Conservation (phyloP, 2,113 vertebrate genomes). For the Deroptyus accipitrinus region DNA sequence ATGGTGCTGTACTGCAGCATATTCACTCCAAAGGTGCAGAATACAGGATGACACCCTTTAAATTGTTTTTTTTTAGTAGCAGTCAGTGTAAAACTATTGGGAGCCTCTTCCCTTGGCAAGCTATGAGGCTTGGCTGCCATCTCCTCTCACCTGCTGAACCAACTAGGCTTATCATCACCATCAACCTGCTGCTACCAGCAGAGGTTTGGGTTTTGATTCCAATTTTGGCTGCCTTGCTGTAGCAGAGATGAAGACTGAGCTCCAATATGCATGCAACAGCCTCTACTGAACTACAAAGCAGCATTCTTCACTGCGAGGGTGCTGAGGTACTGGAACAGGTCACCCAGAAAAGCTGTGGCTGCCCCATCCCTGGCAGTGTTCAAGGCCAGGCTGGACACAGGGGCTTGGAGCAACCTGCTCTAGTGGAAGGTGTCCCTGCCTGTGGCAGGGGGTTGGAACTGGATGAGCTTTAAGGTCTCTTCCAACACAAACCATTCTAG, state of each 20-base stretch:
- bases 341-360: not conserved
- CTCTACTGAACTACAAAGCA: not conserved
- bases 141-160: not conserved
- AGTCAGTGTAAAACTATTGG: not conserved
- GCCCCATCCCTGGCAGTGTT: not conserved
- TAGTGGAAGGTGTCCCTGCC: not conserved
- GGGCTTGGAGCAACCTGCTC: not conserved
- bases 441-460: not conserved
- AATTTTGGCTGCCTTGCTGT: not conserved
- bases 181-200: not conserved
- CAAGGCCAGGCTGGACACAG: not conserved
- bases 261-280: not conserved
- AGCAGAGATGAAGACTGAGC: not conserved
- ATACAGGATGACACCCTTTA: not conserved
- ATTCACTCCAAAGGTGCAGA: not conserved
- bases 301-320: not conserved
- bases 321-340: accelerated
- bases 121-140: not conserved
- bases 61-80: not conserved
- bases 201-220: not conserved
- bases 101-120: not conserved
- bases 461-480: not conserved
- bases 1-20: not conserved
- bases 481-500: not conserved
- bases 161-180: not conserved